phyloP scores from a whole-genome alignment of 2,113 vertebrate genomes.

The Aspiorhynchus laticeps region DNA sequence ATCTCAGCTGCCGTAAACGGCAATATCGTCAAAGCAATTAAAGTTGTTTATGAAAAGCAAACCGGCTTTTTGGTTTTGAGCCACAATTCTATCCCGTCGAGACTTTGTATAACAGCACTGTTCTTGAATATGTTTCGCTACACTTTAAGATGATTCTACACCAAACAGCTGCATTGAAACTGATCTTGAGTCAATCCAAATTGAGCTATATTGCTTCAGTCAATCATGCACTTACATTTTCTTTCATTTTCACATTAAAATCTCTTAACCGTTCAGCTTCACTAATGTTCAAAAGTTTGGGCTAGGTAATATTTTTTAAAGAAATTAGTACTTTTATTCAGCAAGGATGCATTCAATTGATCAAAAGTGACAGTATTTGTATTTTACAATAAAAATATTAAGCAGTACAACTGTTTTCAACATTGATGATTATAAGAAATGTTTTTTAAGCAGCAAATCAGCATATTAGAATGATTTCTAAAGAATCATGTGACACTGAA shows the following conservation, averaged over 20 bases:
- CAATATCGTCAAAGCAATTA: slow-evolving; percentile 46
- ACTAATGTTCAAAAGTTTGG: not conserved
- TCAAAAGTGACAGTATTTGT: not conserved
- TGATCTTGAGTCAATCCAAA: not conserved
- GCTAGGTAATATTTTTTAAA: not conserved
- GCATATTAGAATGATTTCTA: not conserved
- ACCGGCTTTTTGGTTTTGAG: not conserved
- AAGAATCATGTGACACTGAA: not conserved
- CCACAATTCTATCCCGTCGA: not conserved
- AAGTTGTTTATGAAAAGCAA: slow-evolving; percentile 26
- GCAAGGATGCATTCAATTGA: not conserved
- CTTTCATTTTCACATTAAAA: not conserved
- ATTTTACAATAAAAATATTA: too few relatives aligned
- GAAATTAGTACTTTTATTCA: not conserved
- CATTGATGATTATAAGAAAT: not conserved
- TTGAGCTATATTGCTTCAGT: not conserved
- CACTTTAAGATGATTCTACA: not conserved
- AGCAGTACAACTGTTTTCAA: not conserved
- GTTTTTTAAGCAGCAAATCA: not conserved
- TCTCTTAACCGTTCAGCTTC: not conserved
- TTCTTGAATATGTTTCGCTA: not conserved
- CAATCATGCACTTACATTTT: not conserved
- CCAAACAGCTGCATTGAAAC: not conserved
- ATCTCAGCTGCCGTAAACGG: slow-evolving; percentile 37
- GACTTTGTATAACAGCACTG: not conserved